phyloP scores from a whole-genome alignment of 1,140 invertebrate genomes.

The Cherax quadricarinatus region DNA sequence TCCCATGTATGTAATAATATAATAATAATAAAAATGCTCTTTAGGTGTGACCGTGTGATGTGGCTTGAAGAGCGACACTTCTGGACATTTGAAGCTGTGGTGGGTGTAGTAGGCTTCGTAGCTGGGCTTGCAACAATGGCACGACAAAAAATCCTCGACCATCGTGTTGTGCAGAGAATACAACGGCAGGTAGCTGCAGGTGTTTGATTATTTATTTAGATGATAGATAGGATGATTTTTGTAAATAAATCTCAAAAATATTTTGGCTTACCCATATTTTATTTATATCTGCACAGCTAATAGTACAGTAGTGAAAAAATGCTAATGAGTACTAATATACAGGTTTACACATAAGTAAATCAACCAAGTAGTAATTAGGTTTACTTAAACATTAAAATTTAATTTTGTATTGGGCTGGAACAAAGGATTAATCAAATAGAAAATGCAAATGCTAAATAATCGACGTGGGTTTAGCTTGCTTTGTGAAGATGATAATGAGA shows the following conservation, averaged over 20 bases:
- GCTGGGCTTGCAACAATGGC: slow-evolving; percentile 52
- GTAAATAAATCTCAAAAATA: background rate
- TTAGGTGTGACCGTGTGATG: slow-evolving; percentile 65
- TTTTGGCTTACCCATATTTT: background rate
- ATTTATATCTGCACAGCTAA: background rate
- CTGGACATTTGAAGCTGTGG: slow-evolving; percentile 56
- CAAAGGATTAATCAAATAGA: too few species aligned
- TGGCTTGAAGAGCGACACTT: slow-evolving; percentile 69
- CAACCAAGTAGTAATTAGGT: too few species aligned
- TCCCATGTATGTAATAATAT: too few species aligned
- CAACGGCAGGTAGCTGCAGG: slow-evolving; percentile 65
- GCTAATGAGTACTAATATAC: background rate
- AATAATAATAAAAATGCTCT: background rate
- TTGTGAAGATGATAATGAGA: too few species aligned
- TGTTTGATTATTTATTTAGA: slow-evolving; percentile 45
- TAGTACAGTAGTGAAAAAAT: background rate
- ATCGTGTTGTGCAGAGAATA: slow-evolving; percentile 61
- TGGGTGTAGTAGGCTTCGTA: slow-evolving; percentile 33
- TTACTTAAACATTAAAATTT: too few species aligned
- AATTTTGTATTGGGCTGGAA: too few species aligned
- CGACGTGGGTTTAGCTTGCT: too few species aligned
- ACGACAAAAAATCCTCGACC: slow-evolving; percentile 64
- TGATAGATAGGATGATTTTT: slow-evolving; percentile 16
- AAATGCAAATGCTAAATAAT: too few species aligned
- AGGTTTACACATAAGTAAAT: too few species aligned